Percentiles rank a stretch among this genome's conserved stretches.
These are phyloP conservation scores for Parazoanthus darwini DNA, from an alignment of 92 coral and sea anemone genomes.

Conservation along the genomic window DNA sequence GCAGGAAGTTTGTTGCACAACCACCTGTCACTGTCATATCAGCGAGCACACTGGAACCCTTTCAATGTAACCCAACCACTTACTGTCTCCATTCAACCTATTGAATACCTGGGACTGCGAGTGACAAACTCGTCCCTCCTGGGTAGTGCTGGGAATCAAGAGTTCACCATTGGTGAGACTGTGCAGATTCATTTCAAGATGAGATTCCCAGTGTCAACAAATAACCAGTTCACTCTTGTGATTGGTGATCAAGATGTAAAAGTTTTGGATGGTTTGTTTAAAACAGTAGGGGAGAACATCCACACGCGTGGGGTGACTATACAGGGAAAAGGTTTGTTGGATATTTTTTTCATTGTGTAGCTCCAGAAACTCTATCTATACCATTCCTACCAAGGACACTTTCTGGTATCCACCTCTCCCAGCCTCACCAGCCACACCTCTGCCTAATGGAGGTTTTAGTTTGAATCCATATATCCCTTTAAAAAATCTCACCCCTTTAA, in stretches of 20 bases:
- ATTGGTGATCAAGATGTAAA: constrained; percentile 56
- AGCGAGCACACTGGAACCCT: constrained; percentile 73
- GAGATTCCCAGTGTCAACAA: constrained; percentile 79
- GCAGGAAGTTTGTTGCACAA: constrained; percentile 54
- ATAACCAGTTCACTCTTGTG: constrained; percentile 56
- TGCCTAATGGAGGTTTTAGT: no score
- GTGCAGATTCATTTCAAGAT: constrained; percentile 49
- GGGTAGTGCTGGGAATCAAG: constrained; percentile 37
- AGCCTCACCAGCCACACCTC: no score
- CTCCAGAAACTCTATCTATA: no score
- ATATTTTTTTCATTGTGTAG: neutral
- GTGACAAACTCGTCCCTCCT: constrained; percentile 57
- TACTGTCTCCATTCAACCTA: constrained; percentile 36
- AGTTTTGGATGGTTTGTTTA: constrained; percentile 52
- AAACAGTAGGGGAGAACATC: constrained; percentile 64
- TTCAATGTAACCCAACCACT: neutral
- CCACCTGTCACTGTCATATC: constrained; percentile 54
- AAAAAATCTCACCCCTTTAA: no score
- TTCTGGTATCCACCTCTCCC: neutral
- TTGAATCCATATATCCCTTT: no score
- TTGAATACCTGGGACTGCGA: constrained; percentile 38
- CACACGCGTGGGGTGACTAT: constrained; percentile 32
- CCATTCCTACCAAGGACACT: no score
- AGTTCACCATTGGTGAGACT: constrained; percentile 78
- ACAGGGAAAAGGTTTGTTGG: constrained; percentile 56